phyloP scores from a whole-genome alignment of 1,140 invertebrate species.

The Aphaenogaster ashmeadi region DNA sequence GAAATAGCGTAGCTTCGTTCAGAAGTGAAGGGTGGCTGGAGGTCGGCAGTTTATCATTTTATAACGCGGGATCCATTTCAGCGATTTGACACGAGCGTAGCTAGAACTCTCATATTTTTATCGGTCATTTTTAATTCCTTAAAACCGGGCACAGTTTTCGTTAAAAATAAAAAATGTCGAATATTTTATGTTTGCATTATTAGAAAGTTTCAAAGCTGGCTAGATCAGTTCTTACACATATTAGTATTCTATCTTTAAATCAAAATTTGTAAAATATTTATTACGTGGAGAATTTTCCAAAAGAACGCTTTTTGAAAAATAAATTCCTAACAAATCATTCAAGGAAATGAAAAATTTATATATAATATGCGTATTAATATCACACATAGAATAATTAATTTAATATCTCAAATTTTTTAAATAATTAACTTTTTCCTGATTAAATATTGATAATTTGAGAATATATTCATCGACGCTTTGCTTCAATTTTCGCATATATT shows the following conservation, averaged over 20 bases:
- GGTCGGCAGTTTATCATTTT: conserved; percentile 49
- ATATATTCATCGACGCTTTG: not conserved
- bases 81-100: conserved; percentile 10
- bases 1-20: conserved; percentile 9
- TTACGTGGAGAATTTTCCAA: not conserved
- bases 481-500: not conserved
- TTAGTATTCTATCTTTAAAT: not conserved
- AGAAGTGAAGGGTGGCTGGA: conserved; percentile 10
- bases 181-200: not conserved
- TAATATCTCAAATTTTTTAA: conserved; percentile 23
- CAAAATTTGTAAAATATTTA: conserved; percentile 5
- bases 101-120: conserved; percentile 12
- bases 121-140: conserved; percentile 31
- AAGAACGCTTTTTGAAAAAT: not conserved
- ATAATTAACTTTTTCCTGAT: conserved; percentile 1
- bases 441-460: conserved; percentile 4
- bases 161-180: not conserved
- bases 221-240: not conserved
- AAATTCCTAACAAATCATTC: too few species aligned
- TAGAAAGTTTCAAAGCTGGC: not conserved
- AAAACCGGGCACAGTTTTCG: not conserved
- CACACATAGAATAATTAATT: not conserved
- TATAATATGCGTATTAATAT: not conserved
- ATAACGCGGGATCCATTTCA: conserved; percentile 39
- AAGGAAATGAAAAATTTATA: not conserved